A percentile compares a stretch with the other conserved stretches of the same genome.
Conservation (phyloP, 2,888 invertebrate genomes). For the Luperina testacea region DNA sequence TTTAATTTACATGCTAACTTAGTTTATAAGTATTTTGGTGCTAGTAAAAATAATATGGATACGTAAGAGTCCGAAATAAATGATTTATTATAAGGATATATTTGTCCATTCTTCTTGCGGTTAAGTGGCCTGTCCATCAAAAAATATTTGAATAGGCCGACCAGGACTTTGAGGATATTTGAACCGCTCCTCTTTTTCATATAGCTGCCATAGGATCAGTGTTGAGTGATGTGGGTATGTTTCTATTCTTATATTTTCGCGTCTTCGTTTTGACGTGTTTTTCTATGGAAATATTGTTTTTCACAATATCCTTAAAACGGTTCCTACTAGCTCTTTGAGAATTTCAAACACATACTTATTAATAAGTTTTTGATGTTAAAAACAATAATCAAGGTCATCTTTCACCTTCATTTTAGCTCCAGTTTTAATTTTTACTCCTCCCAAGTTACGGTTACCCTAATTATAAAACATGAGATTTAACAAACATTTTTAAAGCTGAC, state of each 20-base stretch:
- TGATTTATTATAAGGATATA: not conserved
- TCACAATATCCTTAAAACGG: not conserved
- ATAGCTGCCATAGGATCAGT: slow-evolving; percentile 44
- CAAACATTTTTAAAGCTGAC: slow-evolving; percentile 27
- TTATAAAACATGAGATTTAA: slow-evolving; percentile 18
- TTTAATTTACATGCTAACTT: no score
- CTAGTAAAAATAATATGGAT: no score
- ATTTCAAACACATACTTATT: not conserved
- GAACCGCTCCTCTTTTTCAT: slow-evolving; percentile 52
- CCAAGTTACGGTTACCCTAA: not conserved
- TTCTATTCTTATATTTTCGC: slow-evolving; percentile 22
- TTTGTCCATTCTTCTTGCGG: slow-evolving; percentile 27
- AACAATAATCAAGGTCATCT: not conserved
- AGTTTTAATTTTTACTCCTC: not conserved
- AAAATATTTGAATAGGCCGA: slow-evolving; percentile 35
- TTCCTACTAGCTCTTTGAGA: not conserved
- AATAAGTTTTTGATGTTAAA: not conserved
- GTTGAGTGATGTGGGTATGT: slow-evolving; percentile 62
- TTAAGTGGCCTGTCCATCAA: slow-evolving; percentile 50
- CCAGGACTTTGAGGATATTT: slow-evolving; percentile 31
- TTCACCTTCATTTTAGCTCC: not conserved
- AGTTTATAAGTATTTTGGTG: no score
- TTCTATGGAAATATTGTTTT: not conserved
- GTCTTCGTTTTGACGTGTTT: slow-evolving; percentile 4
- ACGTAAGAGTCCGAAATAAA: no score